Percentiles rank a stretch among this genome's conserved stretches.
Conservation (phyloP, 2,797 vertebrate genomes). For the Pelochelys cantorii region DNA sequence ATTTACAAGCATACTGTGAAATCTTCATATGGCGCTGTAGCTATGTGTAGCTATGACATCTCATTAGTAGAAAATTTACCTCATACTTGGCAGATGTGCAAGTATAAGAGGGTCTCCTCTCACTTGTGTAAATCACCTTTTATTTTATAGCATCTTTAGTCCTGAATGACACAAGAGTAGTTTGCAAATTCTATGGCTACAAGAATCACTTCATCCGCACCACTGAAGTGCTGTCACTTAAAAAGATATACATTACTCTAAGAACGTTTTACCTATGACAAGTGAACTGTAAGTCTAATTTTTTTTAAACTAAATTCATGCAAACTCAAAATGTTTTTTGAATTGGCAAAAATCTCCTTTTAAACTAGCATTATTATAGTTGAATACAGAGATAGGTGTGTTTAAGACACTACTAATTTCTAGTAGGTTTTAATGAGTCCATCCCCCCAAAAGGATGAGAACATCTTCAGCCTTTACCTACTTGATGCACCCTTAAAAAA, state of each 20-base stretch:
- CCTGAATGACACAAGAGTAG: background rate
- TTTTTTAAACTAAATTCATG: too few relatives aligned
- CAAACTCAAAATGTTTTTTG: too few relatives aligned
- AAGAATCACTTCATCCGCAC: background rate
- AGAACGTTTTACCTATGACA: background rate
- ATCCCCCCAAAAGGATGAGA: too few relatives aligned
- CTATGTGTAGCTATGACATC: background rate
- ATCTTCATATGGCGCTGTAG: background rate
- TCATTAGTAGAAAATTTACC: background rate
- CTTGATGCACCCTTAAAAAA: too few relatives aligned
- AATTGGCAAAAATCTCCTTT: too few relatives aligned
- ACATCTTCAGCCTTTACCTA: too few relatives aligned
- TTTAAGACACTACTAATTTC: too few relatives aligned
- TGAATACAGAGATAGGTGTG: too few relatives aligned
- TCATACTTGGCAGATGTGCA: background rate
- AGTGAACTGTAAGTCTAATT: background rate
- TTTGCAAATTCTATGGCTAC: accelerated
- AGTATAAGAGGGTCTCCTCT: background rate
- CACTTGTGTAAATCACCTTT: background rate
- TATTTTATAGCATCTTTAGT: background rate
- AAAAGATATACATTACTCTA: background rate
- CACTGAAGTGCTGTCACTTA: background rate
- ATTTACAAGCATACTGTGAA: background rate
- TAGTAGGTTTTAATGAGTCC: too few relatives aligned
- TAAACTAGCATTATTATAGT: too few relatives aligned